These are phyloP conservation scores for Coregonus sp. DNA, from an alignment of 2,797 vertebrate species.

Conservation along the genomic window DNA sequence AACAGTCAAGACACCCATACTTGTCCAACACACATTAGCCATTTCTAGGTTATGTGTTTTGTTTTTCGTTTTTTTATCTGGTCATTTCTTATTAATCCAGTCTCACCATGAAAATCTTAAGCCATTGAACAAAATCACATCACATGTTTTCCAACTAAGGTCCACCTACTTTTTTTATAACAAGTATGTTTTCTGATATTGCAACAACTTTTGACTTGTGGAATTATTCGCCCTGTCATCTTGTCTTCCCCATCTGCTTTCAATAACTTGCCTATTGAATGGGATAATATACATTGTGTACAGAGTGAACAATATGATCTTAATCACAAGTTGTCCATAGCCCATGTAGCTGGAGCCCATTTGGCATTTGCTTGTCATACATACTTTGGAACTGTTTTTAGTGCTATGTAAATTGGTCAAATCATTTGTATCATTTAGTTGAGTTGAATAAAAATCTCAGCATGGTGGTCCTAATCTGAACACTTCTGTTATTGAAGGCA, in stretches of 20 bases:
- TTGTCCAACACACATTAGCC: no score
- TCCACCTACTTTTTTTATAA: no score
- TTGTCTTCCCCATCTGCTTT: constrained; percentile 58
- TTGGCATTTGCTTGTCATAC: constrained; percentile 63
- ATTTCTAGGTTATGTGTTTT: no score
- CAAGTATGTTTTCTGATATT: constrained; percentile 59
- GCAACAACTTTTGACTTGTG: constrained; percentile 59
- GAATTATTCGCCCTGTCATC: constrained; percentile 53
- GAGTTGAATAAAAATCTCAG: constrained; percentile 77
- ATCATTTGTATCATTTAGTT: constrained; percentile 77
- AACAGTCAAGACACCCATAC: no score
- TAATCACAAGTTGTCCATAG: constrained; percentile 47
- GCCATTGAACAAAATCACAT: constrained; percentile 57
- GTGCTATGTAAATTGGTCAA: constrained; percentile 66
- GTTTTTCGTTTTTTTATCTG: constrained; percentile 34
- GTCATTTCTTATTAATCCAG: constrained; percentile 51
- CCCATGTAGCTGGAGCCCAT: constrained; percentile 64
- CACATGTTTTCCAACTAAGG: constrained; percentile 56
- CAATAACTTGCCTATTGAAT: constrained; percentile 59
- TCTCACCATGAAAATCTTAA: constrained; percentile 58
- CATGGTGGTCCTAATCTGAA: constrained; percentile 57
- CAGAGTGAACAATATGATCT: constrained; percentile 54
- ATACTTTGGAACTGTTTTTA: constrained; percentile 72
- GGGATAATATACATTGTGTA: constrained; percentile 47
- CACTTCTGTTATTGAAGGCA: background rate